Evolutionary conservation across 2,797 vertebrate genomes (phyloP), one percentile per base, ranked within the genome.

Genomic region (Sebastes alutus): DNA sequence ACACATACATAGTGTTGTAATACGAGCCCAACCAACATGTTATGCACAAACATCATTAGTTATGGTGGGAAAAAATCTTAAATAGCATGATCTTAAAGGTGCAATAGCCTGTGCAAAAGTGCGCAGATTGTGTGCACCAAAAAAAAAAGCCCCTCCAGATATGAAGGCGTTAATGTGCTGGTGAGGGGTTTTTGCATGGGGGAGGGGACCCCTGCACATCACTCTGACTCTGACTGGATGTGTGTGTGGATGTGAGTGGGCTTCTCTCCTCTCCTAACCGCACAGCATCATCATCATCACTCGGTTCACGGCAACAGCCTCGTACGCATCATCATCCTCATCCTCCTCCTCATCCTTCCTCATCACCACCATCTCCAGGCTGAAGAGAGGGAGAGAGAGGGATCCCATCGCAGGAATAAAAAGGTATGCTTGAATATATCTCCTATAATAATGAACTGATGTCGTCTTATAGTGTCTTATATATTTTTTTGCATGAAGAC

Each of bases 131-230:
- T 71, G 35, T 93, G 80, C 83, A 75, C 73, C 61, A 81, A 66
- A 64, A 69, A 65, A 65, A 38, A 38, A 13, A 38, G 13, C 35
- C 54, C 77, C 32, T 80, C 52, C 60, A 70, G 65, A 82, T 35
- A 83, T 3, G 61, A 75, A 85, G 70, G 88, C 85, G 89, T 88
- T 74, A 76, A 85, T 80, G 75, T 65, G 77, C 42, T 79, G 61
- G 67, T 84, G 80, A 55, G 71, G 75, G 74, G 67, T 63, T 83
- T 58, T 83, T 58, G 79, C 72, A 60, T 84, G 85, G 91, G 89
- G 93, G 89, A 87, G 84, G 92, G 92, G 89, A 75, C 80, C 77
- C 88, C 83, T 88, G 86, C 73, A 82, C 87, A 85, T 93, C 91
- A 79, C 66, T 70, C 14, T 22, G 58, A n/a, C 18, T 54, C 18